A percentile compares a stretch with the other conserved stretches of the same genome.
Conservation (phyloP, 2,888 invertebrate genomes). For the Lutraria lutraria region DNA sequence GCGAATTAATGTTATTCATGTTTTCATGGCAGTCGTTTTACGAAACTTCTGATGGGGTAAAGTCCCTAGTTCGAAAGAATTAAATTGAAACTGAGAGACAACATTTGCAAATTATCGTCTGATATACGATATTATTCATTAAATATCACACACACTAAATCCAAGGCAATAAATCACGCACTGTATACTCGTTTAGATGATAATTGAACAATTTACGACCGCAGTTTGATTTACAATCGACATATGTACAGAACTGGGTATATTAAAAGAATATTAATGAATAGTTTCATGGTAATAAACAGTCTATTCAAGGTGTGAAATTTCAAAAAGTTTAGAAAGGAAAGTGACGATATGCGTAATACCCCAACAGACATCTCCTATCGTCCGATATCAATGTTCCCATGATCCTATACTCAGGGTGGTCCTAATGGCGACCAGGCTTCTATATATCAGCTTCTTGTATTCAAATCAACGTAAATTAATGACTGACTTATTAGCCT, state of each 20-base stretch:
- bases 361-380: background rate
- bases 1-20: conserved; percentile 16
- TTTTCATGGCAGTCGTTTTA: background rate
- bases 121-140: conserved; percentile 33
- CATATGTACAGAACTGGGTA: conserved; percentile 26
- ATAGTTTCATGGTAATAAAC: conserved; percentile 10
- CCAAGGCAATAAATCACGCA: conserved; percentile 24
- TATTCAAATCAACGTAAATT: background rate
- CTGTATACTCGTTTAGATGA: conserved; percentile 20
- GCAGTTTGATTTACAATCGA: conserved; percentile 31
- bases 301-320: conserved; percentile 22
- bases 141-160: conserved; percentile 19
- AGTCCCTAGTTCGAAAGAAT: conserved; percentile 21
- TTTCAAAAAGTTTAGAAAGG: conserved; percentile 9
- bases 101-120: conserved; percentile 18
- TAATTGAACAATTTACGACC: conserved; percentile 39
- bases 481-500: conserved; percentile 6
- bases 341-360: background rate
- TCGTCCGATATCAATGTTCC: background rate
- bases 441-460: background rate
- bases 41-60: conserved; percentile 2
- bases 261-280: conserved; percentile 21
- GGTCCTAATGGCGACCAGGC: background rate
- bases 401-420: conserved; percentile 1
- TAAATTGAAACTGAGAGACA: background rate